Conservation (phyloP, 2,888 invertebrate genomes). For the Agrochola lychnidis region DNA sequence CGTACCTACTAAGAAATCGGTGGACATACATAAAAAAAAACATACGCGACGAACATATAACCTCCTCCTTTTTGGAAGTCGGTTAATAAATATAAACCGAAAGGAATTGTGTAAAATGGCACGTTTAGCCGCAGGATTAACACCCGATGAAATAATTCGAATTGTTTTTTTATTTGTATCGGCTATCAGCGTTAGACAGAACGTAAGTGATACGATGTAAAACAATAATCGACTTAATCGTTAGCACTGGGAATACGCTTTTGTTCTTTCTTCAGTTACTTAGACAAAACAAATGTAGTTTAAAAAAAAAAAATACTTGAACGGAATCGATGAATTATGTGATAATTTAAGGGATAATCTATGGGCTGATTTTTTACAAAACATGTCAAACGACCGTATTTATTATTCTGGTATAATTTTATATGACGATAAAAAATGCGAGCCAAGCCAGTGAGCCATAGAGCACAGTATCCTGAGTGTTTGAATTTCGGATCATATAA, state of each 20-base stretch:
- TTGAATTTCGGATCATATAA: too few relatives aligned
- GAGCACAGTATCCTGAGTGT: too few relatives aligned
- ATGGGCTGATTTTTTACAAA: neutral
- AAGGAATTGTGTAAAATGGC: neutral
- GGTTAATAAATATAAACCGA: neutral
- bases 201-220: constrained; percentile 14
- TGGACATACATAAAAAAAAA: too few relatives aligned
- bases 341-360: neutral
- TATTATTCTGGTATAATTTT: too few relatives aligned
- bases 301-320: too few relatives aligned
- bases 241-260: neutral
- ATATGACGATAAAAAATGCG: too few relatives aligned
- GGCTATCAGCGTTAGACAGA: neutral
- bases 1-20: too few relatives aligned
- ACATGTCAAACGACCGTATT: neutral
- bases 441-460: too few relatives aligned
- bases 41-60: too few relatives aligned
- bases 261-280: neutral
- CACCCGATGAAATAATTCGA: neutral
- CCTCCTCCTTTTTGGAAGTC: too few relatives aligned
- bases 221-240: neutral
- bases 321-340: too few relatives aligned
- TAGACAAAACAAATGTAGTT: neutral
- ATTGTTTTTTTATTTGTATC: constrained; percentile 7
- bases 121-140: neutral